Percentiles rank a stretch among this genome's conserved stretches.
phyloP scores from a whole-genome alignment of 2,113 vertebrate genomes.

The Malurus alboscapulatus region DNA sequence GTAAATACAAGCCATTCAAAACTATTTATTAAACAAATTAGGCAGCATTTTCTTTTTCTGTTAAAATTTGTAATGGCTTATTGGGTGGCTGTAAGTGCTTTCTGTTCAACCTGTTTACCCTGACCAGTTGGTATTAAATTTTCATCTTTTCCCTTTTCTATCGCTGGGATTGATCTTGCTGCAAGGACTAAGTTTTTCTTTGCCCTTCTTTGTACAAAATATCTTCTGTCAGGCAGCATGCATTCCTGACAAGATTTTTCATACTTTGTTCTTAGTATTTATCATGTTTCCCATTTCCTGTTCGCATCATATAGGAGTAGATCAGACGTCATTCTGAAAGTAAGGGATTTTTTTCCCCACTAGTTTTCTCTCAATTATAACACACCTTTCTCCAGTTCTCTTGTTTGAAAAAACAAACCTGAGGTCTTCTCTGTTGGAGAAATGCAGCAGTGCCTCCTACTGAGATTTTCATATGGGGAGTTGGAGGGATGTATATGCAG shows the following conservation, averaged over 20 bases:
- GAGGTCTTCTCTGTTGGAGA: not conserved
- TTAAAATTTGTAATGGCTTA: not conserved
- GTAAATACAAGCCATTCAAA: not conserved
- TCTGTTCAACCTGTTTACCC: not conserved
- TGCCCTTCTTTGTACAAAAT: not conserved
- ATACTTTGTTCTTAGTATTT: not conserved
- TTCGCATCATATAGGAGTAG: not conserved
- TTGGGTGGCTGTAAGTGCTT: not conserved
- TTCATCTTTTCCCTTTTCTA: not conserved
- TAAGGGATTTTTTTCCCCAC: not conserved
- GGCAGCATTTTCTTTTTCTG: not conserved
- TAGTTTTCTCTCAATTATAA: not conserved
- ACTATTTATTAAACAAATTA: not conserved
- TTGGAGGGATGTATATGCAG: not conserved
- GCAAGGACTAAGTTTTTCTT: not conserved
- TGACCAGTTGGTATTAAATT: not conserved
- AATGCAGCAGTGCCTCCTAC: not conserved
- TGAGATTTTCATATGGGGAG: not conserved
- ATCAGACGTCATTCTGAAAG: not conserved
- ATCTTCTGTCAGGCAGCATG: not conserved
- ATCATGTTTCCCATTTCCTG: not conserved
- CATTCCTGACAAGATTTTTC: not conserved
- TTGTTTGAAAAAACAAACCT: not conserved
- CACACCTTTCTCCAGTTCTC: not conserved
- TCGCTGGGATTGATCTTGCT: not conserved